Conservation (phyloP, 2,888 invertebrate genomes). For the Lasioglossum oenotherae region DNA sequence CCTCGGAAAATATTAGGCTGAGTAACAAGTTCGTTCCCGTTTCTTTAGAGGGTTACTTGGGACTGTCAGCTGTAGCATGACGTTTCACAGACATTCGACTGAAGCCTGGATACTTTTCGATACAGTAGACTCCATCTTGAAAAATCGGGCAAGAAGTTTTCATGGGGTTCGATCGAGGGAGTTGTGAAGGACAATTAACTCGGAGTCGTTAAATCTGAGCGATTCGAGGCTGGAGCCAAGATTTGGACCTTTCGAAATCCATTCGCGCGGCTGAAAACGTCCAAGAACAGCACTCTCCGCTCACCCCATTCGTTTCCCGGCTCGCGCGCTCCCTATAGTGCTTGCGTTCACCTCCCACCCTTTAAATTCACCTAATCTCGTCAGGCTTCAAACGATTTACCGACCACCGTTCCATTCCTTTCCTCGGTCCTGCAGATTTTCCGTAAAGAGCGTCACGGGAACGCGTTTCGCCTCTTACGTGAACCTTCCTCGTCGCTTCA, state of each 20-base stretch:
- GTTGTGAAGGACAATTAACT: conserved; percentile 52
- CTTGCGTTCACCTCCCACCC: conserved; percentile 1
- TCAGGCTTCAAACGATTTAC: conserved; percentile 20
- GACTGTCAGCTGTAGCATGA: neutral
- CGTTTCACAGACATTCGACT: neutral
- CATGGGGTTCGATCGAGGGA: neutral
- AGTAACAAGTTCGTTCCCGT: neutral
- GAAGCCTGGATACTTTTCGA: neutral
- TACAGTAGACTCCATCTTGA: neutral
- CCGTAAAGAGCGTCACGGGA: neutral
- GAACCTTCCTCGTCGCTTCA: neutral
- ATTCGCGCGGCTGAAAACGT: conserved; percentile 1
- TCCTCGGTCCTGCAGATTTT: neutral
- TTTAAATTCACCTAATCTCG: conserved; percentile 44
- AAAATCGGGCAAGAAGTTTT: neutral
- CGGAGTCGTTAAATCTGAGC: conserved; percentile 62
- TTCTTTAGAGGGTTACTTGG: neutral
- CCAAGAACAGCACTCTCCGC: conserved; percentile 2
- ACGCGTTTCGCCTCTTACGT: neutral
- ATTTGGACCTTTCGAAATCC: conserved; percentile 46
- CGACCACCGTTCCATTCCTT: neutral
- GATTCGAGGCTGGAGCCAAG: conserved; percentile 57
- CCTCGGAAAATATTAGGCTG: conserved; percentile 28
- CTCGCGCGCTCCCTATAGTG: neutral
- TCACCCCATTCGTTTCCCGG: conserved; percentile 14